Percentiles rank a stretch among this genome's conserved stretches.
phyloP scores from a whole-genome alignment of 2,888 invertebrate genomes.

The Torymus aiolomorphi region DNA sequence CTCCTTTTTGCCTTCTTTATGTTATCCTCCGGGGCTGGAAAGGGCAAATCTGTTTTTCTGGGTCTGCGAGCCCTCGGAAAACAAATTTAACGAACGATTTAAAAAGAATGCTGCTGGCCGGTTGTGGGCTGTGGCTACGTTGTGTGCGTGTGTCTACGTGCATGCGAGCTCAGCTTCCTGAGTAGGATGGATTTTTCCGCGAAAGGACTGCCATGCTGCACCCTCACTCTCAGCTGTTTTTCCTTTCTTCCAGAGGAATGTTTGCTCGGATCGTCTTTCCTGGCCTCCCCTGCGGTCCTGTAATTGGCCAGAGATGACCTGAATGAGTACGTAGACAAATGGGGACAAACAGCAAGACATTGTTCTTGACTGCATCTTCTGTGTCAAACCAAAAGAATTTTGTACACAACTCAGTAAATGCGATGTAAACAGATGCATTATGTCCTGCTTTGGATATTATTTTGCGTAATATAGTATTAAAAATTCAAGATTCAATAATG shows the following conservation, averaged over 20 bases:
- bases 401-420: too few relatives aligned
- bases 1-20: slow-evolving; percentile 31
- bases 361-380: too few relatives aligned
- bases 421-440: too few relatives aligned
- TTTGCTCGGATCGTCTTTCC: slow-evolving; percentile 14
- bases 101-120: slow-evolving; percentile 29
- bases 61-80: slow-evolving; percentile 5
- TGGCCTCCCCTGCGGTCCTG: slow-evolving; percentile 14
- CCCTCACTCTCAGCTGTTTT: slow-evolving; percentile 24
- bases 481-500: too few relatives aligned
- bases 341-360: slow-evolving; percentile 14
- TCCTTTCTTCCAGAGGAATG: slow-evolving; percentile 24
- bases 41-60: slow-evolving; percentile 27
- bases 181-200: slow-evolving; percentile 31
- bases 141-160: neutral
- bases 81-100: slow-evolving; percentile 48
- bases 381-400: too few relatives aligned
- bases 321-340: slow-evolving; percentile 24
- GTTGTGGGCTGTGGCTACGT: neutral
- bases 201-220: slow-evolving; percentile 32
- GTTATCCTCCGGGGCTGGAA: neutral
- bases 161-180: neutral
- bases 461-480: too few relatives aligned
- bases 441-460: too few relatives aligned
- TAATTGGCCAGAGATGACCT: slow-evolving; percentile 35